Conservation (phyloP, 2,888 invertebrate genomes). For the Xanthorhoe designata region DNA sequence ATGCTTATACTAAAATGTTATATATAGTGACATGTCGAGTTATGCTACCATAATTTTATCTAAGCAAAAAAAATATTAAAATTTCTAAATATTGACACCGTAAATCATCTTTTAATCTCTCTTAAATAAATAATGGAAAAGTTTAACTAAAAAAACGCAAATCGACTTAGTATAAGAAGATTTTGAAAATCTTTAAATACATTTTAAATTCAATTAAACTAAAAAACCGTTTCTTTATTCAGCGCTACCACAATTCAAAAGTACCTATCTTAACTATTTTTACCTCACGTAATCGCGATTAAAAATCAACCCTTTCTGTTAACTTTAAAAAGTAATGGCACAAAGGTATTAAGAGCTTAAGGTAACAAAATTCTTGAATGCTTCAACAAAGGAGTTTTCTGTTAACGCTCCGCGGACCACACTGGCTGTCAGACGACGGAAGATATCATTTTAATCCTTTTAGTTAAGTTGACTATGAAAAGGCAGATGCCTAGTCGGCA, state of each 20-base stretch:
- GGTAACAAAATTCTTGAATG: conserved; percentile 77
- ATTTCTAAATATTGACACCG: neutral
- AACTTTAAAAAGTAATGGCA: conserved; percentile 83
- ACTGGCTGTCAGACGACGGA: conserved; percentile 82
- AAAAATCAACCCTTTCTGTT: conserved; percentile 79
- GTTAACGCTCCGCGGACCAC: conserved; percentile 82
- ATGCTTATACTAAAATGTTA: neutral
- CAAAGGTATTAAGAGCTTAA: conserved; percentile 84
- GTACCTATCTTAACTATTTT: conserved; percentile 60
- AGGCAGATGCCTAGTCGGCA: conserved; percentile 78
- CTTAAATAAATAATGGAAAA: too few species aligned
- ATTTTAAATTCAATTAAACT: conserved; percentile 50
- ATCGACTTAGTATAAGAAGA: conserved; percentile 15
- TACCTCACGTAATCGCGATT: conserved; percentile 76
- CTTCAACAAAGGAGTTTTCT: conserved; percentile 74
- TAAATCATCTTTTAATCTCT: neutral
- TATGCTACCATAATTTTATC: neutral
- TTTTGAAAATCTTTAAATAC: conserved; percentile 41
- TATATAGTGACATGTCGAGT: neutral
- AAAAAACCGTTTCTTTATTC: conserved; percentile 48
- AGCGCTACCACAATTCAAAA: conserved; percentile 72
- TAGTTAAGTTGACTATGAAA: conserved; percentile 85
- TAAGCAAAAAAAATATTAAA: neutral
- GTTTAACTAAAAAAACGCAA: conserved; percentile 8
- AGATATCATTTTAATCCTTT: conserved; percentile 86